These are phyloP conservation scores for Neodon shergylaensis DNA, from an alignment of 2,113 vertebrate species.

Conservation along the genomic window DNA sequence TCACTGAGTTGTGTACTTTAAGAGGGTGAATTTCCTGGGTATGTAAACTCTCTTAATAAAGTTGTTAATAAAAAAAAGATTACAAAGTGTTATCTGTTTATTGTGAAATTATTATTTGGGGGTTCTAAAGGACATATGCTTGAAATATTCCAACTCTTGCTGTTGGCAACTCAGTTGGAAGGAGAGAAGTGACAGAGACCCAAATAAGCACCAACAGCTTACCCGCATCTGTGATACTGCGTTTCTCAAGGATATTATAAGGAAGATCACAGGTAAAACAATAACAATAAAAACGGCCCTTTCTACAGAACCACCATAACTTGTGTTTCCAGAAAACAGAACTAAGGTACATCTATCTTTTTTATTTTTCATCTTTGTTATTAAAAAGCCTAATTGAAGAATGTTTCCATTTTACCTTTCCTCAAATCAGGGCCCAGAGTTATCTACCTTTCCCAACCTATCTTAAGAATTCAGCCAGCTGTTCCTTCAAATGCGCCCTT, in stretches of 20 bases:
- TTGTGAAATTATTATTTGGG: background rate
- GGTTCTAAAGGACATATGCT: background rate
- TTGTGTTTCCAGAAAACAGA: slow-evolving; percentile 48
- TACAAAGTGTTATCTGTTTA: slow-evolving; percentile 57
- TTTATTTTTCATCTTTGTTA: background rate
- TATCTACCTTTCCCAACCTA: background rate
- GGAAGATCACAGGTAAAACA: background rate
- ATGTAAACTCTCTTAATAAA: slow-evolving; percentile 64
- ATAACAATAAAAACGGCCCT: background rate
- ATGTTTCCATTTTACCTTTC: slow-evolving; percentile 29
- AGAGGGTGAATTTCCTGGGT: background rate
- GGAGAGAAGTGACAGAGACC: background rate
- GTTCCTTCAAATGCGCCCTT: slow-evolving; percentile 38
- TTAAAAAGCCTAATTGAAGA: slow-evolving; percentile 2
- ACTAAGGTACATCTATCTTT: background rate
- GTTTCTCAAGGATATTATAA: slow-evolving; percentile 33
- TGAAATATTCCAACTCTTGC: background rate
- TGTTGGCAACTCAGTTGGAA: background rate
- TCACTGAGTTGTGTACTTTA: background rate
- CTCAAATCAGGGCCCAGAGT: slow-evolving; percentile 14
- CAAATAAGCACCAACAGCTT: background rate
- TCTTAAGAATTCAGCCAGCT: background rate
- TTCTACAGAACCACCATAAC: slow-evolving; percentile 12
- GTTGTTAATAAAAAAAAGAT: slow-evolving; percentile 13
- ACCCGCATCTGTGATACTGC: background rate